Conservation (phyloP, 1,140 invertebrate genomes). For the Apis florea region DNA sequence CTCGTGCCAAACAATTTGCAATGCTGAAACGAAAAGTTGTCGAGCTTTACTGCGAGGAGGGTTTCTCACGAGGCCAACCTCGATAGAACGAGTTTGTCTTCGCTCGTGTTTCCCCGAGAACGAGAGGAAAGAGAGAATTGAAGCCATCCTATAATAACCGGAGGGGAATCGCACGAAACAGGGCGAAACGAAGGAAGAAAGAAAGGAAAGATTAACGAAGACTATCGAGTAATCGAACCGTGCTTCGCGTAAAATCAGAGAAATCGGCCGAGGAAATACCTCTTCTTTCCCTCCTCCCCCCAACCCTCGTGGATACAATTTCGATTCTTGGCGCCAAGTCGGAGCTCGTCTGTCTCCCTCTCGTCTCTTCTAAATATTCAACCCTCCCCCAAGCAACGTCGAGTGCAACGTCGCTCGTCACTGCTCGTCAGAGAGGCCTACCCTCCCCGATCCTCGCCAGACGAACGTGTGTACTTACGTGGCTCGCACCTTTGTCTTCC, state of each 20-base stretch:
- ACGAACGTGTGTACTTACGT: no score
- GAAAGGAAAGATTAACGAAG: slow-evolving; percentile 36
- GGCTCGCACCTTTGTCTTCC: no score
- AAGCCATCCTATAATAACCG: not conserved
- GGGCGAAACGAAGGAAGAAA: slow-evolving; percentile 39
- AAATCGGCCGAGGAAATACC: not conserved
- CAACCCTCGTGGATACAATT: no score
- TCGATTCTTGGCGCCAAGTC: no score
- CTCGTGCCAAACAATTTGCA: slow-evolving; percentile 77
- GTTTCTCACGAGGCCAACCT: slow-evolving; percentile 37
- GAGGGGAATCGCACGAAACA: not conserved
- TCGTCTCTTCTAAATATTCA: no score
- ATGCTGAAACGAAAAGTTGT: slow-evolving; percentile 77
- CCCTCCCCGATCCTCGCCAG: no score
- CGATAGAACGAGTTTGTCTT: slow-evolving; percentile 34
- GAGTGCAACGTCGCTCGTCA: no score
- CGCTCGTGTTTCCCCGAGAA: slow-evolving; percentile 31
- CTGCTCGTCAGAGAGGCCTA: no score
- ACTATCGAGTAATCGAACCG: slow-evolving; percentile 31
- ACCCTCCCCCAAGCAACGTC: no score
- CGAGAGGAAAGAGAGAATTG: not conserved
- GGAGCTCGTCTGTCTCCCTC: no score
- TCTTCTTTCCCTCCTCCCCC: not conserved
- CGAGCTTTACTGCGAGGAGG: slow-evolving; percentile 50
- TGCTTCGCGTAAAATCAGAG: not conserved